Conservation (phyloP, 2,113 vertebrate genomes). For the Enhydra lutris region DNA sequence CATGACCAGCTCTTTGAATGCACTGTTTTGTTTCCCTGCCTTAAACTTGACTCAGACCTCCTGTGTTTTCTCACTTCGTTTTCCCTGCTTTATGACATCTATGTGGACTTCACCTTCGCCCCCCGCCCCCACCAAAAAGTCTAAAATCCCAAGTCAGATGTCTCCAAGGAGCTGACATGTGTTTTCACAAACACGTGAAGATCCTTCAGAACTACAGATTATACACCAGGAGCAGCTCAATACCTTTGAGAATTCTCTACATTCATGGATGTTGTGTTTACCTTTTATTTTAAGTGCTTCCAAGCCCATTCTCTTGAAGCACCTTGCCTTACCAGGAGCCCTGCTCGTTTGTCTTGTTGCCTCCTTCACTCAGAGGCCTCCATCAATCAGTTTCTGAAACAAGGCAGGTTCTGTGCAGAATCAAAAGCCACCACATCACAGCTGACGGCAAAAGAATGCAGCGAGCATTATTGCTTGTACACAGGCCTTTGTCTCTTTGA, state of each 20-base stretch:
- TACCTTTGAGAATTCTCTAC: conserved; percentile 57
- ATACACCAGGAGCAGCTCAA: conserved; percentile 37
- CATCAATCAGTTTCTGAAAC: conserved; percentile 68
- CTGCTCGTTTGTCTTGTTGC: conserved; percentile 39
- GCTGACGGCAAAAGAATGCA: conserved; percentile 24
- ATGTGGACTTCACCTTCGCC: background rate
- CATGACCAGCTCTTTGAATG: background rate
- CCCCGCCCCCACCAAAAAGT: background rate
- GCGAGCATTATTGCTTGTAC: conserved; percentile 43
- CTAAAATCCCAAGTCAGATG: conserved; percentile 31
- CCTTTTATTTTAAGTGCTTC: conserved; percentile 69
- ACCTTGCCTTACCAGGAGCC: conserved; percentile 41
- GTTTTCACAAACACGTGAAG: background rate
- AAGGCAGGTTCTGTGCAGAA: conserved; percentile 42
- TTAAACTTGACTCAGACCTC: background rate
- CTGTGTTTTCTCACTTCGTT: background rate
- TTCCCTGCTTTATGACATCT: conserved; percentile 32
- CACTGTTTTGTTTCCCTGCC: conserved; percentile 27
- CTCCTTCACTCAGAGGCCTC: conserved; percentile 61
- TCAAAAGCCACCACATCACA: conserved; percentile 54
- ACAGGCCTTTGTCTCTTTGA: conserved; percentile 54
- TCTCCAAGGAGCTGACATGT: conserved; percentile 35
- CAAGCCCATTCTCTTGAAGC: conserved; percentile 55
- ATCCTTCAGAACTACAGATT: conserved; percentile 53
- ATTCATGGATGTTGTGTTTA: conserved; percentile 54